Evolutionary conservation across 2,888 invertebrate genomes (phyloP), one percentile per base, ranked within the genome.

Genomic region (Lissonota sp.): DNA sequence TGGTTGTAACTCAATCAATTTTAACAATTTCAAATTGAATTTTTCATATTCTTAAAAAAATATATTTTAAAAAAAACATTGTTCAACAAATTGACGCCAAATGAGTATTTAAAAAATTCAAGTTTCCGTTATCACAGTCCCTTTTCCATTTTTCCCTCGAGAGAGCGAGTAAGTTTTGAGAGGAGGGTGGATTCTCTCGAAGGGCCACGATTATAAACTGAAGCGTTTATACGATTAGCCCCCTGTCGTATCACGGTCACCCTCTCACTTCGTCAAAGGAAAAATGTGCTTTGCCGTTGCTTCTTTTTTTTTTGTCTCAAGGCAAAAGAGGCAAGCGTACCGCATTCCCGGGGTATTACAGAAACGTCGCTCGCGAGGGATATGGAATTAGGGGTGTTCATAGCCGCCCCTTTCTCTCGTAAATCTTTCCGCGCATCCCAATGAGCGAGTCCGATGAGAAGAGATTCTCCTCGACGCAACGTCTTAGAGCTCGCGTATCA

Each of bases 401-500:
- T 55, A 57, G 66, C 40, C 14, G 69, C n/a, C 66, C 62, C 42
- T 40, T 57, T 39, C 63, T 70, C 72, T 73, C 63, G 63, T 63
- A 73, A 26, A 73, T 63, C 63, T 67, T 55, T 49, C 44, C n/a
- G 16, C 62, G 67, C 64, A 51, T 63, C 76, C 62, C 76, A 64
- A 77, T 77, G 80, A 80, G 75, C 60, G 58, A 76, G 77, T 72
- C 69, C 67, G 63, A 80, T 64, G 80, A 73, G 63, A 44, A 72
- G 69, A 76, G 69, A 76, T 40, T 80, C 76, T 76, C 69, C 60
- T 70, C 69, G 77, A 77, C 76, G 26, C 26, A 51, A 72, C 80
- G 76, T 71, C 72, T 75, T 62, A 69, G 82, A 83, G 85, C 84
- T 26, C 26, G 26, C 85, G 86, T 89, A 88, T 90, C 88, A 89